phyloP scores from a whole-genome alignment of 2,113 vertebrate genomes.

The Pedionomus torquatus region DNA sequence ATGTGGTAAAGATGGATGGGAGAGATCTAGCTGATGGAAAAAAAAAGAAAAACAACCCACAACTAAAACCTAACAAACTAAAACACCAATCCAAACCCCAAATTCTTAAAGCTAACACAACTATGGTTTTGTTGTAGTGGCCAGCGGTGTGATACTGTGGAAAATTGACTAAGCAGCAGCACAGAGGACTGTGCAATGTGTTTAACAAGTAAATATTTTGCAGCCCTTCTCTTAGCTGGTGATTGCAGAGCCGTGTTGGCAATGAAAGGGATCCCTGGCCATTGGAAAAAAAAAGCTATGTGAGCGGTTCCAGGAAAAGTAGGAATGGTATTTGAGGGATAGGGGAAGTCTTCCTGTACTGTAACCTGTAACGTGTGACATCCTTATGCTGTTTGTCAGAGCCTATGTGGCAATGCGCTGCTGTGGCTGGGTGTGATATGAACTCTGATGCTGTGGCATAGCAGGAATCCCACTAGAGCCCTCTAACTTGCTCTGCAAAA shows the following conservation, averaged over 20 bases:
- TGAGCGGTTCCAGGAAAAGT: background rate
- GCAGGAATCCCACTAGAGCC: background rate
- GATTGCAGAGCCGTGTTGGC: background rate
- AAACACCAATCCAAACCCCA: accelerated
- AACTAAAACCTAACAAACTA: background rate
- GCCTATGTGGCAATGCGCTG: background rate
- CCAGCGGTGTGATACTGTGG: background rate
- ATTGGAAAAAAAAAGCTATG: background rate
- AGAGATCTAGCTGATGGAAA: background rate
- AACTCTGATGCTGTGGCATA: background rate
- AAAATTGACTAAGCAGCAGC: background rate
- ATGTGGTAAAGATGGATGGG: background rate
- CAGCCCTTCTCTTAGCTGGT: background rate
- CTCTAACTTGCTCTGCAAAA: background rate
- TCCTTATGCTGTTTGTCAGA: background rate
- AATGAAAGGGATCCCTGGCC: background rate
- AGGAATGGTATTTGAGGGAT: background rate
- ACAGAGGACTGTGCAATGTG: background rate
- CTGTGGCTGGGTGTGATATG: accelerated
- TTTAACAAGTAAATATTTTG: background rate
- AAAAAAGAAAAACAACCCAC: background rate
- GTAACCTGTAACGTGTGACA: background rate
- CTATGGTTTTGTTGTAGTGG: background rate
- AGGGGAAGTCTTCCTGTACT: background rate
- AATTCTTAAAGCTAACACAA: background rate